Base-by-base conservation (phyloP, 2,888 invertebrate species). In the Melanostoma mellinum region DNA sequence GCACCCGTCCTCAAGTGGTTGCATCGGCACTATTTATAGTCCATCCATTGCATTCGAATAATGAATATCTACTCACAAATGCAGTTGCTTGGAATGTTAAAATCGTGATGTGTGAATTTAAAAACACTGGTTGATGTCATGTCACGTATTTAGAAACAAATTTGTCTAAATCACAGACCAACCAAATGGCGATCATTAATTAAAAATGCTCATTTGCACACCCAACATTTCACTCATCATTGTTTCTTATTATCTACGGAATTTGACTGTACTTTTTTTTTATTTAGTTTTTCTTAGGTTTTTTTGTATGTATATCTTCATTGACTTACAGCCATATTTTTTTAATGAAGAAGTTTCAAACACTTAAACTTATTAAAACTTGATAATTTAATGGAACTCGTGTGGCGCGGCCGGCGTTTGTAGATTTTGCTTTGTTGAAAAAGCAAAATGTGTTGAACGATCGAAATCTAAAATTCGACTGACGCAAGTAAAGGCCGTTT, bases 381-480 rank as follows among this genome's bases (percentile, higher is more conserved):
- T 68, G 35, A 9, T 63, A 74, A 76, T 6, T 63, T 69, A 63
- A 63, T 65, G 48, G 67, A 67, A 32, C 67, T 52, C 65, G 76
- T 76, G 6, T 65, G 55, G 52, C 46, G 48, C 58, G 58, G 32
- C 55, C 56, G 56, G 56, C 35, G 48, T 9, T 44, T 35, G 48
- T 38, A 58, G 33, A 6, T 60, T 65, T 53, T 55, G 53, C 60
- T 52, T 46, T 30, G 55, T 30, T 8, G 58, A 65, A 42, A 36
- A 42, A 53, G 58, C 55, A 60, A 68, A 61, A 65, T 87, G 89
- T 89, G 87, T 89, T 87, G 77, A 82, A 86, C 88, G 89, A 86
- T 86, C 88, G 88, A 88, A 88, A 87, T 87, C 86, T 86, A 87
- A 86, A 87, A 86, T 87, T 87, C 87, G 87, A 90, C 90, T 90